These are phyloP conservation scores for Pelecanoides urinatrix DNA, from an alignment of 2,113 vertebrate genomes.

Conservation along the genomic window DNA sequence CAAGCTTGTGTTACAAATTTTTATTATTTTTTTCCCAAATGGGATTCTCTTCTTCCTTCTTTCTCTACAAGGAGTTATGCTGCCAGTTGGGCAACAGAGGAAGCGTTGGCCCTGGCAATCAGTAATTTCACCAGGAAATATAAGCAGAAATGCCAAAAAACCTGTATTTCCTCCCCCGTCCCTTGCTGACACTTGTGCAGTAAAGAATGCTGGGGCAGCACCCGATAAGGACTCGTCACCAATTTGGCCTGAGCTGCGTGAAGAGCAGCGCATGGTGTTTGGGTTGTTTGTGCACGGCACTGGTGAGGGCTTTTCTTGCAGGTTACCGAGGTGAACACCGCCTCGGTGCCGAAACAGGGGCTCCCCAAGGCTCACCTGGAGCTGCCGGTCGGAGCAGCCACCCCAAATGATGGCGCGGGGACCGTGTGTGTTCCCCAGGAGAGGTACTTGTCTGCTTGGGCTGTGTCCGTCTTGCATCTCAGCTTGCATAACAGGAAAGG, in stretches of 20 bases:
- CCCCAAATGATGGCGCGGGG: accelerated
- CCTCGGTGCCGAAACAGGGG: accelerated
- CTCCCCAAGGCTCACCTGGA: accelerated
- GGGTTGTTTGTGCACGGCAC: accelerated
- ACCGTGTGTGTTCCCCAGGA: accelerated
- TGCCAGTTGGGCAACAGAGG: background rate
- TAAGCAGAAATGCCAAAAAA: background rate
- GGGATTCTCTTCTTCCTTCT: background rate
- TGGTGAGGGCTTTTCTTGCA: background rate
- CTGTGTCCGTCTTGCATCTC: accelerated
- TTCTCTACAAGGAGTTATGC: background rate
- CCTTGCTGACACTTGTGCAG: background rate
- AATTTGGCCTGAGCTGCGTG: accelerated
- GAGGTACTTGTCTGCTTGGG: background rate
- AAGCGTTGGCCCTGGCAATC: background rate
- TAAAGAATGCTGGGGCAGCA: background rate
- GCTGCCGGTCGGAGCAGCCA: background rate
- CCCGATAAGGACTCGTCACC: accelerated
- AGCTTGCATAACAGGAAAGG: background rate
- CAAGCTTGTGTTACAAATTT: background rate
- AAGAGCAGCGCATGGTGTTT: accelerated
- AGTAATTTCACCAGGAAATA: background rate
- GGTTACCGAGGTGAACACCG: accelerated
- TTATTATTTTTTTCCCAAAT: background rate
- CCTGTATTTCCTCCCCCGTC: background rate